Conservation (phyloP, 2,797 vertebrate genomes). For the Luscinia luscinia region DNA sequence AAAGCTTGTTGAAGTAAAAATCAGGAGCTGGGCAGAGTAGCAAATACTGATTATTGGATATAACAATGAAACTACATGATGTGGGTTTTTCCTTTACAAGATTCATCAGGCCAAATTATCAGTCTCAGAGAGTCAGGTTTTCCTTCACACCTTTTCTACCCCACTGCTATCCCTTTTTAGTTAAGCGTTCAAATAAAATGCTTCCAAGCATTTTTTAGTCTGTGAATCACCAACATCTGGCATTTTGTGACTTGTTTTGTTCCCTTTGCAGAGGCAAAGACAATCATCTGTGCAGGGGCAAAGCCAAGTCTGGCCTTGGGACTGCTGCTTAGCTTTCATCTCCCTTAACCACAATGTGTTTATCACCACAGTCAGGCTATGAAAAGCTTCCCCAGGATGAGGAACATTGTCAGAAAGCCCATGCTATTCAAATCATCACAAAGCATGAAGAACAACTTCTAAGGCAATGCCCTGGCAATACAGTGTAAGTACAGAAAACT, state of each 20-base stretch:
- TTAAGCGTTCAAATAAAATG: background rate
- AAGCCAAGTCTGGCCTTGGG: background rate
- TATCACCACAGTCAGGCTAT: background rate
- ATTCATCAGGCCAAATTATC: background rate
- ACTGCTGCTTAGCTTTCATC: background rate
- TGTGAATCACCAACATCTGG: background rate
- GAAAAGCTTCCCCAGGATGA: background rate
- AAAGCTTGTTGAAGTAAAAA: background rate
- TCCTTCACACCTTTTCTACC: background rate
- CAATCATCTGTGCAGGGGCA: background rate
- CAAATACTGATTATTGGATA: background rate
- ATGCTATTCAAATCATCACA: background rate
- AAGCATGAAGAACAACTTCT: background rate
- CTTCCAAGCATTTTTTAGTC: background rate
- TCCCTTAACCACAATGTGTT: background rate
- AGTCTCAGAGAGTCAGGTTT: background rate
- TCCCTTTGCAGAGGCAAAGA: background rate
- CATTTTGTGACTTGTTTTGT: background rate
- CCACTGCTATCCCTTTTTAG: background rate
- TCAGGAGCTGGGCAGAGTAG: background rate
- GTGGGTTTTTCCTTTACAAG: background rate
- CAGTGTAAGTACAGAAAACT: background rate
- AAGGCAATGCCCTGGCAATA: background rate
- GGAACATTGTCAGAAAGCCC: background rate
- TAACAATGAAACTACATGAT: background rate